Percentiles rank a stretch among this genome's conserved stretches.
Evolutionary conservation across 2,888 invertebrate genomes (phyloP).

Genomic region (Ormyrus labotus): DNA sequence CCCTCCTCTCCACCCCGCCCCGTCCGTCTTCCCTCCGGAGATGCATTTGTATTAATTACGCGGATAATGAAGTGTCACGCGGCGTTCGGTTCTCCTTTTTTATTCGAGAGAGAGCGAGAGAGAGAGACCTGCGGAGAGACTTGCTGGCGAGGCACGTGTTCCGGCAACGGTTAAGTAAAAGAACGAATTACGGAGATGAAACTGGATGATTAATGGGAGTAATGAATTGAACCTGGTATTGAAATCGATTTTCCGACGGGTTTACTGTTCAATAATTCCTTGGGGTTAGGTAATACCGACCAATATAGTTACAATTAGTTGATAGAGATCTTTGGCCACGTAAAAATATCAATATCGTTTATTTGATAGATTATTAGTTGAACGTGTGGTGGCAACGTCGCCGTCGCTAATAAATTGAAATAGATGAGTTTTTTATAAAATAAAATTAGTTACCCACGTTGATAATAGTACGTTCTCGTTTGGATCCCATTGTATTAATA

Average conservation of each 20-base stretch:
- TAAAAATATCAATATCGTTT: too few species aligned
- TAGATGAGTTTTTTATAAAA: too few species aligned
- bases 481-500: too few species aligned
- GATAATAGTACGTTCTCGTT: too few species aligned
- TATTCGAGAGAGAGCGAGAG: neutral
- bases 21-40: slow-evolving; percentile 34
- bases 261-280: too few species aligned
- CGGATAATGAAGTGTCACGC: slow-evolving; percentile 53
- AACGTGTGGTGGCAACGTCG: too few species aligned
- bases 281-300: too few species aligned
- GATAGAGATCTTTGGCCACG: too few species aligned
- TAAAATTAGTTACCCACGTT: too few species aligned
- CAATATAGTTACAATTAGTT: too few species aligned
- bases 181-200: slow-evolving; percentile 13
- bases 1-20: slow-evolving; percentile 1
- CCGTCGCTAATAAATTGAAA: too few species aligned
- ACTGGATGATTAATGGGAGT: neutral
- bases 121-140: neutral
- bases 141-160: neutral
- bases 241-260: neutral
- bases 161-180: neutral
- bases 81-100: slow-evolving; percentile 25
- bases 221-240: neutral
- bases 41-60: slow-evolving; percentile 57
- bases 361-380: too few species aligned